Evolutionary conservation across 2,113 vertebrate species (phyloP).

Genomic region (Thunnus maccoyii): DNA sequence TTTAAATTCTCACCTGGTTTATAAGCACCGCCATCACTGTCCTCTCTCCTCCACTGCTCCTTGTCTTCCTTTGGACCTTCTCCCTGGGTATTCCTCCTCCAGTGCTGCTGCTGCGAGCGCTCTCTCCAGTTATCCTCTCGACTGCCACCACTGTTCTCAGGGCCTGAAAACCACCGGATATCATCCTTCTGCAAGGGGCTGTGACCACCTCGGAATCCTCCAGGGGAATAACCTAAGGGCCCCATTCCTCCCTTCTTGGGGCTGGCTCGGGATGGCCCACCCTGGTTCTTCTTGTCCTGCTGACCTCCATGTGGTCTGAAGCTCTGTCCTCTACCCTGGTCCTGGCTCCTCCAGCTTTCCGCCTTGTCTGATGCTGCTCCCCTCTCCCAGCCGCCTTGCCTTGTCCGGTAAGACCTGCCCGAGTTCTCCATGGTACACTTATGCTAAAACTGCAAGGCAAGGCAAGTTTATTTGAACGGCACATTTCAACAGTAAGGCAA

Average conservation of each 20-base stretch:
- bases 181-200: slow-evolving; percentile 88
- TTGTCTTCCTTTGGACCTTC: slow-evolving; percentile 80
- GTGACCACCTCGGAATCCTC: slow-evolving; percentile 81
- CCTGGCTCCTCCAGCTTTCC: slow-evolving; percentile 85
- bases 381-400: slow-evolving; percentile 81
- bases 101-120: slow-evolving; percentile 65
- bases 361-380: slow-evolving; percentile 79
- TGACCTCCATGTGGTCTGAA: slow-evolving; percentile 83
- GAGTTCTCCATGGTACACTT: slow-evolving; percentile 89
- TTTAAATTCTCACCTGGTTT: slow-evolving; percentile 73
- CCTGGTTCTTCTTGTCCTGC: slow-evolving; percentile 80
- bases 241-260: slow-evolving; percentile 83
- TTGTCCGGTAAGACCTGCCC: slow-evolving; percentile 84
- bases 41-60: slow-evolving; percentile 54
- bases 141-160: slow-evolving; percentile 76
- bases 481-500: too few species aligned
- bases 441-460: slow-evolving; percentile 60
- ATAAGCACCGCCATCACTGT: slow-evolving; percentile 67
- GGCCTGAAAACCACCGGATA: slow-evolving; percentile 80
- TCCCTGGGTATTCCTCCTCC: slow-evolving; percentile 81
- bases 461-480: not conserved
- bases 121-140: slow-evolving; percentile 88
- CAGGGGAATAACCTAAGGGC: slow-evolving; percentile 81
- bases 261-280: slow-evolving; percentile 80
- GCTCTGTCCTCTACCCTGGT: slow-evolving; percentile 80